Evolutionary conservation across 1,140 invertebrate species (phyloP), one percentile per base, ranked within the genome.

Genomic region (Microplitis mediator): DNA sequence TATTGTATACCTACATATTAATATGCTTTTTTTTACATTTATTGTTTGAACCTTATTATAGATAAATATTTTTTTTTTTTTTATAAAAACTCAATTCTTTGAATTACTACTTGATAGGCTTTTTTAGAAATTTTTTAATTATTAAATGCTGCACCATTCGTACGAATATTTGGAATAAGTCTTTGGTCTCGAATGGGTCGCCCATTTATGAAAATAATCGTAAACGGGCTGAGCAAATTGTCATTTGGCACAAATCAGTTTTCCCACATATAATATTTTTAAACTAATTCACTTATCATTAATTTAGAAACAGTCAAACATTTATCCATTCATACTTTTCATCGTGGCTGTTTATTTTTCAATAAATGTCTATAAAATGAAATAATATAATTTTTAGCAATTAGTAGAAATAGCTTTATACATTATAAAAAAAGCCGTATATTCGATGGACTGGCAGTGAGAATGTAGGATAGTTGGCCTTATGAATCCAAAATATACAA

Each of bases 101-200:
- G 0, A 31, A 23, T 23, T 6, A 58, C 56, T 58, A 58, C 9
- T 31, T 23, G 23, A 58, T 58, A 58, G 56, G 23, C 23, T 16
- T 23, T 34, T 61, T 34, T 9, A 9, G 8, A 34, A 8, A 34
- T 61, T 61, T 14, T 31, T 5, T 56, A 14, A 13, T 23, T 56
- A 31, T 39, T 23, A 36, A 62, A 39, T 13, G 60, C 58, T 62
- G 35, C 60, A 62, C 34, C 32, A 65, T 39, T 65, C 65, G 65
- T 67, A 67, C 50, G 65, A 67, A 67, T 85, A 66, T 70, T 64
- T 74, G 62, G 52, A 70, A 70, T 65, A 60, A 85, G 84, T 83
- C 84, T 82, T 85, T 86, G 84, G 82, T 86, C 83, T 85, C 84
- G 80, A 82, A 85, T 84, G 82, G 80, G 80, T 84, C 79, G 76